Evolutionary conservation across 2,797 vertebrate species (phyloP).

Genomic region (Peromyscus melanophrys): DNA sequence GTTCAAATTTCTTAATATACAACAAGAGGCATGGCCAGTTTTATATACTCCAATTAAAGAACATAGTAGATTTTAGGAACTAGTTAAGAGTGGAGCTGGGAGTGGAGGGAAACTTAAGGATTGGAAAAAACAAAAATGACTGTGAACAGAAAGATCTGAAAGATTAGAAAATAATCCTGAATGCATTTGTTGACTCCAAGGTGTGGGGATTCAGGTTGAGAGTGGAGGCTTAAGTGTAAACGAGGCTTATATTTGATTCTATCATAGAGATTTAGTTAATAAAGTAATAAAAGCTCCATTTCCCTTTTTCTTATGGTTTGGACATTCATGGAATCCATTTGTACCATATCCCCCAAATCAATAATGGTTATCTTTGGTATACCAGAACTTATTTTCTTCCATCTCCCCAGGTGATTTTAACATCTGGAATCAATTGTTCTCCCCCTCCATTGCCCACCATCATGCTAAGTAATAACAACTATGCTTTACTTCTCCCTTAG

Average conservation of each 20-base stretch:
- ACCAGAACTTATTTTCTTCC: conserved; percentile 70
- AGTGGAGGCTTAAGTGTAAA: conserved; percentile 40
- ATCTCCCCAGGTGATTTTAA: conserved; percentile 72
- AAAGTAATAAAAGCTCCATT: conserved; percentile 41
- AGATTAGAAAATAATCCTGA: background rate
- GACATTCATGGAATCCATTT: conserved; percentile 73
- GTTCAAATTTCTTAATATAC: background rate
- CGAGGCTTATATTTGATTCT: conserved; percentile 31
- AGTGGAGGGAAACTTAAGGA: background rate
- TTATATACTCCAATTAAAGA: background rate
- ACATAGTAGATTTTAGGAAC: background rate
- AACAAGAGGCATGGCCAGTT: background rate
- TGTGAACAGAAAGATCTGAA: background rate
- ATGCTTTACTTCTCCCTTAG: conserved; percentile 40
- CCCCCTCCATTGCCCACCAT: conserved; percentile 13
- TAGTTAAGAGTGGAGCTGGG: background rate
- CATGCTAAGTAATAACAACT: background rate
- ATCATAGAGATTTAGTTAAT: conserved; percentile 63
- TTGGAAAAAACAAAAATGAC: background rate
- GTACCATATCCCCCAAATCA: conserved; percentile 56
- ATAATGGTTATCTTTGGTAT: conserved; percentile 58
- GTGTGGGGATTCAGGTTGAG: background rate
- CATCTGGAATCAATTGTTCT: conserved; percentile 72
- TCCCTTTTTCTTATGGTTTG: conserved; percentile 46
- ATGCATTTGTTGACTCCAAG: background rate